Evolutionary conservation across 2,888 invertebrate species (phyloP).

Genomic region (Psylliodes chrysocephalus): DNA sequence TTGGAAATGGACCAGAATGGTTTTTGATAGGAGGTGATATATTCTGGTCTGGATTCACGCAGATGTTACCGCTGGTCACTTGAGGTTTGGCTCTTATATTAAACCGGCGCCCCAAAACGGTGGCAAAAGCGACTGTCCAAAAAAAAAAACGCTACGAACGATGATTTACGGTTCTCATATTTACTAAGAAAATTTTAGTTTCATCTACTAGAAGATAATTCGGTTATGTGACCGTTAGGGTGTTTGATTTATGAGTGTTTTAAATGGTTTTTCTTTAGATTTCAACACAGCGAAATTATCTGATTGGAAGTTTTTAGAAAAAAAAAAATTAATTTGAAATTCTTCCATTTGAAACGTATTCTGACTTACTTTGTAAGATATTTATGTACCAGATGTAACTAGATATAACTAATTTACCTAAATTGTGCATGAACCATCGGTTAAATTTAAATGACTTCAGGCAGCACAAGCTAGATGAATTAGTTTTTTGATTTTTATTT

Average conservation of each 20-base stretch:
- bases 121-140: constrained; percentile 10
- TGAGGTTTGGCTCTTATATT: constrained; percentile 57
- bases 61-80: constrained; percentile 60
- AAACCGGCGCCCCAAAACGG: constrained; percentile 48
- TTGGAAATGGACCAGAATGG: constrained; percentile 58
- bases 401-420: too few species aligned
- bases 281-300: neutral
- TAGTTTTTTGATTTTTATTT: too few species aligned
- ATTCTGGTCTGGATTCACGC: constrained; percentile 56
- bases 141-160: constrained; percentile 34
- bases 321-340: neutral
- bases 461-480: too few species aligned
- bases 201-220: constrained; percentile 52
- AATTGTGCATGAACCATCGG: too few species aligned
- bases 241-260: constrained; percentile 1
- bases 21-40: constrained; percentile 61
- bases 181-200: constrained; percentile 54
- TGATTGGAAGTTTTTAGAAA: neutral
- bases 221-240: neutral
- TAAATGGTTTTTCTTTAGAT: neutral
- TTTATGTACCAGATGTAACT: too few species aligned
- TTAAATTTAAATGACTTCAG: too few species aligned
- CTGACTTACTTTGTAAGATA: too few species aligned
- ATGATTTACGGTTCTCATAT: constrained; percentile 44
- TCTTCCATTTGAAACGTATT: too few species aligned